Conservation (phyloP, 2,113 vertebrate species). For the Callaeas wilsoni region DNA sequence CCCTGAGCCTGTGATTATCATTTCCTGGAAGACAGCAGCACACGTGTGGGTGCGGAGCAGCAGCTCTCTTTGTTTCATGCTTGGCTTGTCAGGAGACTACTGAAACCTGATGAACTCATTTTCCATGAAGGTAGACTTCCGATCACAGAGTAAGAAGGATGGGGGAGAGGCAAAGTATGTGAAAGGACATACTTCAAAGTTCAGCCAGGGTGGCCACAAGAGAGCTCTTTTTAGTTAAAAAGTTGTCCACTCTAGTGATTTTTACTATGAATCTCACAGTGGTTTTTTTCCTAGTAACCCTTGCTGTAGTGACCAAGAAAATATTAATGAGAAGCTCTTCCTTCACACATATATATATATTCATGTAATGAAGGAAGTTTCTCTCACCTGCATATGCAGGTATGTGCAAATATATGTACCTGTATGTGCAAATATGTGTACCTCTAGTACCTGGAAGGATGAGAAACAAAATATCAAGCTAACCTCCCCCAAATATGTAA, state of each 20-base stretch:
- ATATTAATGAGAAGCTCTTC: neutral
- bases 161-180: neutral
- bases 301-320: neutral
- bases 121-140: neutral
- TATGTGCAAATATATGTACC: neutral
- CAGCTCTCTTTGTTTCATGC: neutral
- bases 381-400: neutral
- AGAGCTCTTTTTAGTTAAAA: neutral
- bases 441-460: neutral
- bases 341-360: neutral
- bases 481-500: accelerated
- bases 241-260: neutral
- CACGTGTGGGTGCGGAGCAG: accelerated
- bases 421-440: neutral
- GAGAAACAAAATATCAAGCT: neutral
- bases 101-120: neutral
- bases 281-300: neutral
- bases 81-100: neutral
- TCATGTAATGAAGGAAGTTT: neutral
- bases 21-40: neutral
- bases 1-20: neutral
- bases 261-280: neutral
- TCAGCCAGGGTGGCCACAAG: neutral
- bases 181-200: neutral
- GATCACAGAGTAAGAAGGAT: neutral